Evolutionary conservation across 2,797 vertebrate species (phyloP).

Genomic region (Holocentrus rufus): DNA sequence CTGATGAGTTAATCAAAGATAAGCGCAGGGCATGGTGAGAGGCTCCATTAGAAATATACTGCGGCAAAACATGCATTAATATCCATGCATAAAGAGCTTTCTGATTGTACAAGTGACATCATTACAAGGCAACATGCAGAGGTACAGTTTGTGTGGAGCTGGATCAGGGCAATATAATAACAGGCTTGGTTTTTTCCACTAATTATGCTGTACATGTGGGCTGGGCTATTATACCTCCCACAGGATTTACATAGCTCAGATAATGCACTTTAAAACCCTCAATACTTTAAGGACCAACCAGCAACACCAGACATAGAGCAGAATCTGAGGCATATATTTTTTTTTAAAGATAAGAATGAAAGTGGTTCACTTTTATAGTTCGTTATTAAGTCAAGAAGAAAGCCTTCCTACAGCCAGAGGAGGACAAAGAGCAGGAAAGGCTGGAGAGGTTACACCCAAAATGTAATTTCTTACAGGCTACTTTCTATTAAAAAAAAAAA

Average conservation of each 20-base stretch:
- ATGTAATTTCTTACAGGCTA: not conserved
- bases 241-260: slow-evolving; percentile 19
- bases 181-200: slow-evolving; percentile 17
- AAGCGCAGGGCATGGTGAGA: slow-evolving; percentile 57
- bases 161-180: slow-evolving; percentile 59
- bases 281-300: slow-evolving; percentile 3
- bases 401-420: not conserved
- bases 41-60: slow-evolving; percentile 57
- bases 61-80: slow-evolving; percentile 68
- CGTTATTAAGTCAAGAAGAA: too few species aligned
- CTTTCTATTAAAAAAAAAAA: not conserved
- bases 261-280: slow-evolving; percentile 12
- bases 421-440: not conserved
- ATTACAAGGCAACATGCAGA: slow-evolving; percentile 66
- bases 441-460: too few species aligned
- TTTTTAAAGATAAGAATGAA: too few species aligned
- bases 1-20: slow-evolving; percentile 72
- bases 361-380: too few species aligned
- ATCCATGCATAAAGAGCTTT: slow-evolving; percentile 66
- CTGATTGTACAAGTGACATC: slow-evolving; percentile 50
- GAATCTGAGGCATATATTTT: not conserved
- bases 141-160: slow-evolving; percentile 49
- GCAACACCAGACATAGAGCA: not conserved
- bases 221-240: slow-evolving; percentile 39
- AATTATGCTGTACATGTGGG: slow-evolving; percentile 48